These are phyloP conservation scores for Hydrochoerus hydrochaeris DNA, from an alignment of 2,113 vertebrate genomes.

Conservation along the genomic window DNA sequence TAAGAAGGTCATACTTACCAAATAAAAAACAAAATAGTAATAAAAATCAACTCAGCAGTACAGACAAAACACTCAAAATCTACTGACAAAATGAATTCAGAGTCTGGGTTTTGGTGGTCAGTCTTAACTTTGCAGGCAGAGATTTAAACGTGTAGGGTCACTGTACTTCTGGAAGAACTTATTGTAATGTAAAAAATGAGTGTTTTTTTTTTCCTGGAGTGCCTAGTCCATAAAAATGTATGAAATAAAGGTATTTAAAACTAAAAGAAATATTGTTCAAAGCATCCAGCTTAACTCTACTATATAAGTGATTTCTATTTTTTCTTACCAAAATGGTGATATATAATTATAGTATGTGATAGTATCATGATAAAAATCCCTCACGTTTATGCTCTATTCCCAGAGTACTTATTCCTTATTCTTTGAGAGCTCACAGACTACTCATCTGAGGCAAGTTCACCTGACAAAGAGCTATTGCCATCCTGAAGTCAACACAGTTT, in stretches of 20 bases:
- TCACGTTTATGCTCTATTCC: neutral
- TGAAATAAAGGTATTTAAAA: neutral
- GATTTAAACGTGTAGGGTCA: neutral
- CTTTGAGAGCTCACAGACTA: neutral
- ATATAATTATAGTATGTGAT: neutral
- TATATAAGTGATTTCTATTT: neutral
- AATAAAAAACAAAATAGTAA: neutral
- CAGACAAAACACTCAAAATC: neutral
- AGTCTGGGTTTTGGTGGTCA: neutral
- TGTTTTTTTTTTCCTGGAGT: neutral
- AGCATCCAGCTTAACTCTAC: neutral
- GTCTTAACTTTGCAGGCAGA: neutral
- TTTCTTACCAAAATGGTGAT: neutral
- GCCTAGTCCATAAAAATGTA: neutral
- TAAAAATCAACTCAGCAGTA: neutral
- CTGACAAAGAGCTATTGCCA: neutral
- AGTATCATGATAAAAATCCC: neutral
- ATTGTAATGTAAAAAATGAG: neutral
- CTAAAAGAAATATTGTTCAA: neutral
- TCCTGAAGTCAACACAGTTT: neutral
- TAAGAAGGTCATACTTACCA: neutral
- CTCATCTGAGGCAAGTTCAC: neutral
- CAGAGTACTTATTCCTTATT: neutral
- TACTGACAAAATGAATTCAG: neutral
- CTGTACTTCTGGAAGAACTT: neutral